Conservation (phyloP, 2,113 vertebrate species). For the Rattus norvegicus region GRCr8 NC_086031.1:75382501-75383000, state of each 20-base stretch:
- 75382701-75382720: not conserved
- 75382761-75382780: not conserved
- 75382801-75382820: not conserved
- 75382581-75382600: not conserved
- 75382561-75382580: too few relatives aligned
- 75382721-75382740: not conserved
- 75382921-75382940: slow-evolving; percentile 2
- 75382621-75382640: not conserved
- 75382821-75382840: slow-evolving; percentile 9
- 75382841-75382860: not conserved
- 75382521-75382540: not conserved
- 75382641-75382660: not conserved
- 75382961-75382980: not conserved
- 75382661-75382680: not conserved
- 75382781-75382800: not conserved
- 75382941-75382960: not conserved
- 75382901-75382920: not conserved
- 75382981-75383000: not conserved
- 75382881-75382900: not conserved
- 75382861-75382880: not conserved
- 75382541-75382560: not conserved
- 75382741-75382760: not conserved
- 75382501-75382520: not conserved
- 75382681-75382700: not conserved
- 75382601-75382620: not conserved